Conservation (phyloP, 2,797 vertebrate genomes). For the Peromyscus nudipes region DNA sequence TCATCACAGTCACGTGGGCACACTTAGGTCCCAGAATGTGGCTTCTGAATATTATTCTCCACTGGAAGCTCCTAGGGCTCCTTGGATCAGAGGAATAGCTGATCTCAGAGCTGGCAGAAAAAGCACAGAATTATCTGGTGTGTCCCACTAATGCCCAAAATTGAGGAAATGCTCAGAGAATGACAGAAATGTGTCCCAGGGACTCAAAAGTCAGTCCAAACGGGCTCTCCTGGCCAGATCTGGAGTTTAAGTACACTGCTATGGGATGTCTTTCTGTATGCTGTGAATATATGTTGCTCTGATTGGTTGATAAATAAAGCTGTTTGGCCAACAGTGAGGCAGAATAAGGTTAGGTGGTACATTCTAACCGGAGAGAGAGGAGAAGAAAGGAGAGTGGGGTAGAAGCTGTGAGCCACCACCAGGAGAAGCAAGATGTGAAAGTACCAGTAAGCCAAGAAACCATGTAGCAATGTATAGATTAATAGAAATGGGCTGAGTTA, state of each 20-base stretch:
- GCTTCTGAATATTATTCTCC: conserved; percentile 22
- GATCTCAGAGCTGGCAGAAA: background rate
- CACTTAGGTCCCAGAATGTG: background rate
- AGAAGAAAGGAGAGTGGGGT: too few relatives aligned
- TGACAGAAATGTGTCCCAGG: background rate
- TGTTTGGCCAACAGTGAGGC: too few relatives aligned
- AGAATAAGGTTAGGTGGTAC: too few relatives aligned
- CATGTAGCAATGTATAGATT: too few relatives aligned
- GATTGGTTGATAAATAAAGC: too few relatives aligned
- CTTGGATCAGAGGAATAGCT: conserved; percentile 41
- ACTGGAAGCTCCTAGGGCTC: background rate
- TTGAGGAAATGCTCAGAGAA: conserved; percentile 23
- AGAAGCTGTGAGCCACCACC: too few relatives aligned
- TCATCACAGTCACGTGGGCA: background rate
- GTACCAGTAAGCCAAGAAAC: too few relatives aligned
- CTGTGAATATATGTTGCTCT: too few relatives aligned
- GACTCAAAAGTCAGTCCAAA: background rate
- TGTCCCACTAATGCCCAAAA: conserved; percentile 33
- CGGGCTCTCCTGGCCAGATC: background rate
- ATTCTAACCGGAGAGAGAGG: too few relatives aligned
- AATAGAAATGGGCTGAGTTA: too few relatives aligned
- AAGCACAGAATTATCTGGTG: background rate
- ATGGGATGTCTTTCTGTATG: too few relatives aligned
- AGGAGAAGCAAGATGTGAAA: too few relatives aligned
- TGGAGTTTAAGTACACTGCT: background rate